Evolutionary conservation across 1,140 invertebrate species (phyloP).

Genomic region (Lanistes nyassanus): DNA sequence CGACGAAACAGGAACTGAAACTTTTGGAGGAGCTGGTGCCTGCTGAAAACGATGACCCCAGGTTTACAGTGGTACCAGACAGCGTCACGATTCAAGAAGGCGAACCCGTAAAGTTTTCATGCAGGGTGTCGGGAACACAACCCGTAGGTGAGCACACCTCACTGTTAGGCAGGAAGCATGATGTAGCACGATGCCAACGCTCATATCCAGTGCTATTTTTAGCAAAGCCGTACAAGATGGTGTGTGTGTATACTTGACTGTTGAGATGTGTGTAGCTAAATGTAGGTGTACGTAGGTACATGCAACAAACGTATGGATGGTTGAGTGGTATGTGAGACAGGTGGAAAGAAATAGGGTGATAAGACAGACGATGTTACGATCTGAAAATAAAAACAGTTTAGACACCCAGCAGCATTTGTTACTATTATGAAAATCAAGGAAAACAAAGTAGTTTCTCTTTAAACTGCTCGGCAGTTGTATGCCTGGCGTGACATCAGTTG

Average conservation of each 20-base stretch:
- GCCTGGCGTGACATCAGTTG: neutral
- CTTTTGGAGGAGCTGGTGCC: constrained; percentile 47
- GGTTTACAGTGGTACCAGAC: constrained; percentile 54
- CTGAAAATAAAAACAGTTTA: too few relatives aligned
- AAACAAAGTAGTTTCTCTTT: too few relatives aligned
- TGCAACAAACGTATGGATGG: too few relatives aligned
- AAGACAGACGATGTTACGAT: too few relatives aligned
- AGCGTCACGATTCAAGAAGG: constrained; percentile 55
- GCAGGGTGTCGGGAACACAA: constrained; percentile 53
- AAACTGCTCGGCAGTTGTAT: too few relatives aligned
- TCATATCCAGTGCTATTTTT: neutral
- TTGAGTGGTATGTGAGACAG: too few relatives aligned
- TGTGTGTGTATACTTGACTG: too few relatives aligned
- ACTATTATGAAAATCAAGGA: too few relatives aligned
- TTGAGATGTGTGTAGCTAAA: too few relatives aligned
- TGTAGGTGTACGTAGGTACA: too few relatives aligned
- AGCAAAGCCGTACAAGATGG: neutral
- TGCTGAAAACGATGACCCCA: constrained; percentile 55
- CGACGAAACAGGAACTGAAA: constrained; percentile 38
- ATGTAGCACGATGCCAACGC: neutral
- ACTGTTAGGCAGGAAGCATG: neutral
- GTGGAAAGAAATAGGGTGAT: too few relatives aligned
- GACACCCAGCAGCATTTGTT: too few relatives aligned
- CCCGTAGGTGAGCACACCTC: constrained; percentile 52
- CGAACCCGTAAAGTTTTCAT: constrained; percentile 55